These are phyloP conservation scores for Percopsis transmontana DNA, from an alignment of 2,113 vertebrate species.

Conservation along the genomic window DNA sequence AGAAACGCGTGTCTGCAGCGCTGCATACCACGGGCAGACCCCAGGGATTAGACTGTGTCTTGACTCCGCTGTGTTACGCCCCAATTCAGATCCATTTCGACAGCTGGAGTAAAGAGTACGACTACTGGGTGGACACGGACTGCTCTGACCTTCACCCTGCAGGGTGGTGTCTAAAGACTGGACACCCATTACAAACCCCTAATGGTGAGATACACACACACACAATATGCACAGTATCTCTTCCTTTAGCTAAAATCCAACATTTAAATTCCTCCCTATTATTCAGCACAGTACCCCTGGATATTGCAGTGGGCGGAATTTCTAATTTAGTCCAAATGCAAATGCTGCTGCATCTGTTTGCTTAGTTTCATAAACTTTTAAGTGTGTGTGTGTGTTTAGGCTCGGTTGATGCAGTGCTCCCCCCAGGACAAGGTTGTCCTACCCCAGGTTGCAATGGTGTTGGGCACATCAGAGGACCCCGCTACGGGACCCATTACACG, in stretches of 20 bases:
- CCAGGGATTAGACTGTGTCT: not conserved
- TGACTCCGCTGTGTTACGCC: not conserved
- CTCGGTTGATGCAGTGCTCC: slow-evolving; percentile 63
- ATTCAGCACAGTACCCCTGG: slow-evolving; percentile 27
- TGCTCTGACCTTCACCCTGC: slow-evolving; percentile 87
- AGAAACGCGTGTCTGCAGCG: not conserved
- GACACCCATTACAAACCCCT: slow-evolving; percentile 84
- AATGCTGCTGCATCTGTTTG: slow-evolving; percentile 20
- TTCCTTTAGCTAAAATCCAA: not conserved
- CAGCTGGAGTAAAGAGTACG: slow-evolving; percentile 84
- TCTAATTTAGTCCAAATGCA: slow-evolving; percentile 23
- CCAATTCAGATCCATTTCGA: slow-evolving; percentile 85
- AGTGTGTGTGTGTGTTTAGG: slow-evolving; percentile 43
- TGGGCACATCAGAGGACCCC: slow-evolving; percentile 86
- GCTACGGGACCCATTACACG: slow-evolving; percentile 90
- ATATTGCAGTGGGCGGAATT: slow-evolving; percentile 22
- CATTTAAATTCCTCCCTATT: slow-evolving; percentile 19
- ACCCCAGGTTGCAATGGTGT: slow-evolving; percentile 87
- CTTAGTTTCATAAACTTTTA: slow-evolving; percentile 18
- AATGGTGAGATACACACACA: slow-evolving; percentile 72
- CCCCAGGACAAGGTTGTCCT: slow-evolving; percentile 84
- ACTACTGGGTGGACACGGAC: slow-evolving; percentile 89
- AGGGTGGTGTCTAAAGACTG: slow-evolving; percentile 91
- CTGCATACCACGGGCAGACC: too few relatives aligned
- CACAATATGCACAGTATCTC: not conserved